Percentiles rank a stretch among this genome's conserved stretches.
Conservation (phyloP, 2,888 invertebrate genomes). For the Ganaspis brasiliensis region DNA sequence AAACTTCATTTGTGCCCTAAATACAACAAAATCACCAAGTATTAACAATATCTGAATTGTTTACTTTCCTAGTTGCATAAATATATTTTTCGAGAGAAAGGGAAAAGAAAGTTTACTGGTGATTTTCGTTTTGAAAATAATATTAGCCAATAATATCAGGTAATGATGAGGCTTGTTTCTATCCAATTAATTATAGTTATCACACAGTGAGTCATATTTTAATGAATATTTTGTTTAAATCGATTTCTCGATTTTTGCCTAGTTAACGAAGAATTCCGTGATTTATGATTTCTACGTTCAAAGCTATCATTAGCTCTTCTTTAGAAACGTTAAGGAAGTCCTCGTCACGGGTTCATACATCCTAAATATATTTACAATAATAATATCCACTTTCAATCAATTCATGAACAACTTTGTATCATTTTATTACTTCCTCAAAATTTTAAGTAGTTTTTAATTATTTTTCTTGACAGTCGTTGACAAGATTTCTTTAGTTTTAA, state of each 20-base stretch:
- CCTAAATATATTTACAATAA: constrained; percentile 2
- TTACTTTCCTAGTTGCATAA: no score
- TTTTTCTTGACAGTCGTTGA: background rate
- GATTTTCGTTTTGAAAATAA: constrained; percentile 9
- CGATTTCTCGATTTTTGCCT: constrained; percentile 25
- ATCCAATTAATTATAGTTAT: constrained; percentile 19
- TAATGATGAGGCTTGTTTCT: background rate
- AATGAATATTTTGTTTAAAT: constrained; percentile 11
- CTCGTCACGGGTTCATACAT: constrained; percentile 22
- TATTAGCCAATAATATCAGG: constrained; percentile 2
- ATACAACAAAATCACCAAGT: no score
- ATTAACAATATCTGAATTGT: no score
- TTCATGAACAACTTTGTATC: background rate
- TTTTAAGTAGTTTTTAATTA: background rate
- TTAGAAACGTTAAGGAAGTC: constrained; percentile 35
- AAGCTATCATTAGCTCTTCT: constrained; percentile 32
- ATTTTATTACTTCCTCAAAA: constrained; percentile 1
- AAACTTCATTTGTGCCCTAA: no score
- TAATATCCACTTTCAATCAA: background rate
- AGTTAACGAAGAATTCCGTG: constrained; percentile 30
- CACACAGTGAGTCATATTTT: background rate
- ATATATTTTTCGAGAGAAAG: constrained; percentile 8
- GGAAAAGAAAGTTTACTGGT: background rate
- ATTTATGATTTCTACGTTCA: constrained; percentile 29
- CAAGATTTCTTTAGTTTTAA: background rate